phyloP scores from a whole-genome alignment of 2,888 invertebrate genomes.

The Pogonocherus hispidulus region DNA sequence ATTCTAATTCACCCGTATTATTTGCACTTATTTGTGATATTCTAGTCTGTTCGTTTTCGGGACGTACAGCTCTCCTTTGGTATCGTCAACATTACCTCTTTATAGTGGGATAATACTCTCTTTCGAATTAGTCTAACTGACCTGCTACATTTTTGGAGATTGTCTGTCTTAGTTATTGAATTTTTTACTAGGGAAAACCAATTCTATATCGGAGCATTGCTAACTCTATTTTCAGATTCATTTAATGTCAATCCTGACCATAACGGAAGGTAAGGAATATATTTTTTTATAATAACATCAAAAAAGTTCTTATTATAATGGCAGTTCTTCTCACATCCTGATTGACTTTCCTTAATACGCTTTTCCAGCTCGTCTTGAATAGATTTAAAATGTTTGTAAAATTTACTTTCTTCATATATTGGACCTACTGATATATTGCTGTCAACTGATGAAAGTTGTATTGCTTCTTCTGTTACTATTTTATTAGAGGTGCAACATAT shows the following conservation, averaged over 20 bases:
- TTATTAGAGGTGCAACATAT: not conserved
- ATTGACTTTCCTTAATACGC: not conserved
- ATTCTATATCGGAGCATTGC: not conserved
- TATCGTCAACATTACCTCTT: not conserved
- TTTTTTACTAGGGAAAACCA: not conserved
- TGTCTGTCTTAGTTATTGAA: not conserved
- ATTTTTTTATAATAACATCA: not conserved
- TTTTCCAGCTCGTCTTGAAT: not conserved
- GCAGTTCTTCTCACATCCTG: not conserved
- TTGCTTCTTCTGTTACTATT: no score
- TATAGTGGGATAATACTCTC: not conserved
- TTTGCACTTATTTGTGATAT: not conserved
- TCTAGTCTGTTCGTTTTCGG: not conserved
- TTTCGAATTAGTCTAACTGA: not conserved
- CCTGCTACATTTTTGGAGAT: not conserved
- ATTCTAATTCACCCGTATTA: no score
- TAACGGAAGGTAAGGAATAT: not conserved
- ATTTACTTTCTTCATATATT: not conserved
- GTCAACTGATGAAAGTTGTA: no score
- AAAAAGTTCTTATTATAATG: not conserved
- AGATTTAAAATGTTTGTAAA: not conserved
- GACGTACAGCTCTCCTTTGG: not conserved
- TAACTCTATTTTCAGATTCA: not conserved
- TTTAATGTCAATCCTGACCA: not conserved
- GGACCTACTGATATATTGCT: no score